Conservation (phyloP, 2,797 vertebrate genomes). For the Paedocypris micromegethes region DNA sequence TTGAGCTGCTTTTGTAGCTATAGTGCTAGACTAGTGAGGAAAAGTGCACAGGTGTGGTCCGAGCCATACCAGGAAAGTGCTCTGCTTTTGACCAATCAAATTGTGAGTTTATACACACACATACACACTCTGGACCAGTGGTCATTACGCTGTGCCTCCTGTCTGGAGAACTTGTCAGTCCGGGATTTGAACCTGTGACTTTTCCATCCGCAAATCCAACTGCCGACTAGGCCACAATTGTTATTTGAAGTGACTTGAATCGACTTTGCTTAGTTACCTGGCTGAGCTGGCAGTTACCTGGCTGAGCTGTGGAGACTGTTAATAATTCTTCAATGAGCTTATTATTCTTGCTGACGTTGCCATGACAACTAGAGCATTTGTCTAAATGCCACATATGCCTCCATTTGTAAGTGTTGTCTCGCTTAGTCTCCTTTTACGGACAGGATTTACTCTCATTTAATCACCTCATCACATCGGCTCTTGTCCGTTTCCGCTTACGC, state of each 20-base stretch:
- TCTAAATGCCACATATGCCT: background rate
- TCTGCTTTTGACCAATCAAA: too few relatives aligned
- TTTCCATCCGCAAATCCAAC: too few relatives aligned
- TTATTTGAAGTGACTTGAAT: too few relatives aligned
- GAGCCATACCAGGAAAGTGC: too few relatives aligned
- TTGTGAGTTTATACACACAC: too few relatives aligned
- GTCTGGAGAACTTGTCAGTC: too few relatives aligned
- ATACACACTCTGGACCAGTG: too few relatives aligned
- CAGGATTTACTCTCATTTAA: conserved; percentile 25
- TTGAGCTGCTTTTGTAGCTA: conserved; percentile 7
- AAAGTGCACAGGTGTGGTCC: too few relatives aligned
- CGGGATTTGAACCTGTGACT: too few relatives aligned
- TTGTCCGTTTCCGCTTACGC: background rate
- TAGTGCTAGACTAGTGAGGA: too few relatives aligned
- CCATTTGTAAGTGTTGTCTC: background rate
- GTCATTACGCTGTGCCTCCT: too few relatives aligned
- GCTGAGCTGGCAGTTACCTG: conserved; percentile 33
- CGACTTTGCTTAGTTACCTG: background rate
- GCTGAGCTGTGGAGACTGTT: conserved; percentile 12
- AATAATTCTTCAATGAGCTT: conserved; percentile 37
- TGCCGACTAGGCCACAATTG: too few relatives aligned
- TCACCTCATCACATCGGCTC: conserved; percentile 4
- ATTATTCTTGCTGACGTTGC: conserved; percentile 30
- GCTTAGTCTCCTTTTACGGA: conserved; percentile 1
- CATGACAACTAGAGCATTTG: conserved; percentile 16